Evolutionary conservation across 1,140 invertebrate genomes (phyloP).

Genomic region (Alviniconcha marisindica): DNA sequence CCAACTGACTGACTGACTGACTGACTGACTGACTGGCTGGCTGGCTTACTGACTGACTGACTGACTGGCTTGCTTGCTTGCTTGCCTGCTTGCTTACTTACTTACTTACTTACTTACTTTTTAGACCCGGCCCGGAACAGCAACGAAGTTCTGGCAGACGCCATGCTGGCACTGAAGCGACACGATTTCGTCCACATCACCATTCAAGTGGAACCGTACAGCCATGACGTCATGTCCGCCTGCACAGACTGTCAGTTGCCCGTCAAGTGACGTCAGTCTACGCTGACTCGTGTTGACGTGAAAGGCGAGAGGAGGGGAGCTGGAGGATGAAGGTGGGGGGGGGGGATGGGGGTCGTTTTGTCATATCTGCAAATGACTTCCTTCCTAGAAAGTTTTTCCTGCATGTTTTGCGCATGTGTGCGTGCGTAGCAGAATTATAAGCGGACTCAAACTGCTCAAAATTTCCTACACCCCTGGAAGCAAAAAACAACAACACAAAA

Average conservation of each 20-base stretch:
- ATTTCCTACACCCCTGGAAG: too few species aligned
- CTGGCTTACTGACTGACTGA: not conserved
- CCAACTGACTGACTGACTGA: too few species aligned
- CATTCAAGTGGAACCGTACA: slow-evolving; percentile 65
- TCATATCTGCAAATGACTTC: too few species aligned
- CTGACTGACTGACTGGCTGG: too few species aligned
- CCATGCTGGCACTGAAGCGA: slow-evolving; percentile 26
- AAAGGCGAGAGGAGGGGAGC: too few species aligned
- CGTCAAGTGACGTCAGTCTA: slow-evolving; percentile 32
- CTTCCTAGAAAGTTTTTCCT: too few species aligned
- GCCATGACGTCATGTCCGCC: slow-evolving; percentile 47
- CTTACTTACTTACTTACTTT: not conserved
- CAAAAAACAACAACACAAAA: too few species aligned
- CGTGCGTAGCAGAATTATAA: too few species aligned
- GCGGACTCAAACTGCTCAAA: too few species aligned
- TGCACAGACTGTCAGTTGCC: slow-evolving; percentile 56
- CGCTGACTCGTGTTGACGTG: not conserved
- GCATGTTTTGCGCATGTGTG: too few species aligned
- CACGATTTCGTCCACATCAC: slow-evolving; percentile 63
- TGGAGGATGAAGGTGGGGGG: too few species aligned
- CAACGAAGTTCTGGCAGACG: slow-evolving; percentile 3
- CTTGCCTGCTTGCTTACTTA: not conserved
- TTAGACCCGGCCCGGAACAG: not conserved
- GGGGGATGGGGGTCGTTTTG: too few species aligned
- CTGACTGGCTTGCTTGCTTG: not conserved